A percentile compares a stretch with the other conserved stretches of the same genome.
phyloP scores from a whole-genome alignment of 2,113 vertebrate species.

The Choloepus hoffmanni region DNA sequence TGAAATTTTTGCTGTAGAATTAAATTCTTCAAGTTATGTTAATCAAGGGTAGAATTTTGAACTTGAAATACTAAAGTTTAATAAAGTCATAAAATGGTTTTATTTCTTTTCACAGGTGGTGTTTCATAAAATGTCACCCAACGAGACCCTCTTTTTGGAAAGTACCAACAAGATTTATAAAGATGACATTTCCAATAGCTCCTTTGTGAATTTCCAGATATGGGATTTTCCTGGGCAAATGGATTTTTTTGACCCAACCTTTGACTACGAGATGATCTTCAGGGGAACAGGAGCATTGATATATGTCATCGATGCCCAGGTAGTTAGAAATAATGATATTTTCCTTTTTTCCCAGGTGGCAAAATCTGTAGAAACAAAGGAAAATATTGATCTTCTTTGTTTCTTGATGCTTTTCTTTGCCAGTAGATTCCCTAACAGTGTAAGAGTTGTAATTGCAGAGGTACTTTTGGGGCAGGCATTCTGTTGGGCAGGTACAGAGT shows the following conservation, averaged over 20 bases:
- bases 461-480: background rate
- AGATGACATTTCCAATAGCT: conserved; percentile 99
- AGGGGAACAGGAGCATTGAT: conserved; percentile 98
- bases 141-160: conserved; percentile 98
- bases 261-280: conserved; percentile 99
- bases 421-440: background rate
- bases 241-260: conserved; percentile 99
- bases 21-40: conserved; percentile 30
- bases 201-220: conserved; percentile 99
- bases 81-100: conserved; percentile 40
- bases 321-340: conserved; percentile 81
- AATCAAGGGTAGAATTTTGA: conserved; percentile 44
- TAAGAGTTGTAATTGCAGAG: background rate
- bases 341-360: conserved; percentile 49
- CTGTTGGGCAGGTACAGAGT: background rate
- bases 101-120: conserved; percentile 91
- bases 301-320: conserved; percentile 99
- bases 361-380: conserved; percentile 42
- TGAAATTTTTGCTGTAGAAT: background rate
- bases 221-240: conserved; percentile 99
- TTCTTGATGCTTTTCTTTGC: conserved; percentile 31
- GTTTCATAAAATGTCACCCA: conserved; percentile 99
- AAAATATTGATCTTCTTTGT: conserved; percentile 42
- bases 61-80: conserved; percentile 30
- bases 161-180: conserved; percentile 99